Evolutionary conservation across 2,797 vertebrate genomes (phyloP), one percentile per base, ranked within the genome.

Genomic region (Staurois parvus): DNA sequence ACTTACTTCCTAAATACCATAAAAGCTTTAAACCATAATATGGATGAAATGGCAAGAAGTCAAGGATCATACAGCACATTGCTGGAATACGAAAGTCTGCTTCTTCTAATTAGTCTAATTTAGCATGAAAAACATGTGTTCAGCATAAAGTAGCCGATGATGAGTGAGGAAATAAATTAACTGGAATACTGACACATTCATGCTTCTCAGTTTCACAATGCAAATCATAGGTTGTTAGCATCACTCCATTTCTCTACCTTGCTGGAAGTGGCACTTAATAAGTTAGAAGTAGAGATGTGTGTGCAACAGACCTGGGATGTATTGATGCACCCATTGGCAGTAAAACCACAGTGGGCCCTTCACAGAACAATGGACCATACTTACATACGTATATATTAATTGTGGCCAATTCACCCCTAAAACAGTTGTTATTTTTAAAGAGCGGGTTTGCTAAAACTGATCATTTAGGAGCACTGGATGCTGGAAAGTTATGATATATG

Each of bases 31-130:
- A 64, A 64, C n/a, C 4, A 10, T n/a, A n/a, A 62, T 10, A 64
- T n/a, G n/a, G 9, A 24, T 24, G n/a, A 64, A 64, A 64, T 64
- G 59, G 24, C 59, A 64, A 26, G n/a, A 11, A 64, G 21, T 64
- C 21, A 64, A 8, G 7, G 59, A 64, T 64, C 59, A 64, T 26
- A 64, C 59, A 64, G n/a, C 59, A 24, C 59, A 64, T 64, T 64
- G 59, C 59, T 26, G 21, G 24, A 64, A 64, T 64, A 24, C 3
- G 59, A 64, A 64, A 11, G 59, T 64, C 59, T 26, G 11, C n/a
- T 64, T 64, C 59, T 26, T 64, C 24, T 64, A 64, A 64, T 64
- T 64, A 64, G 59, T 26, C n/a, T 64, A 64, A 64, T 64, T 64
- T 64, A 64, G 59, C 59, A 64, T 64, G 59, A 64, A 10, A 64